Evolutionary conservation across 2,888 invertebrate genomes (phyloP).

Genomic region (Gandaritis pyraliata): DNA sequence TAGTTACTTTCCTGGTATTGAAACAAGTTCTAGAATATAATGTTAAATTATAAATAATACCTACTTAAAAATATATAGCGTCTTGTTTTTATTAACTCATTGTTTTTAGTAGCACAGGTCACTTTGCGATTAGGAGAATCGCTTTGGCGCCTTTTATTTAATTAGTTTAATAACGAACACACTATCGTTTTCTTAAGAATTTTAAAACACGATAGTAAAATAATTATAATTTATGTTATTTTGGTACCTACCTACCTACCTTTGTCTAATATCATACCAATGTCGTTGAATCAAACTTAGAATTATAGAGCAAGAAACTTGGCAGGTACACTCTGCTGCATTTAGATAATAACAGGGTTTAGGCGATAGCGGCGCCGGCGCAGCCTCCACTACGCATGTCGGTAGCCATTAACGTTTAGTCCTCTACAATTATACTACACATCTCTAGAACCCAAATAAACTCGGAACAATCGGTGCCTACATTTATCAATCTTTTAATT

Average conservation of each 20-base stretch:
- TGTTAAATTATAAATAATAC: not conserved
- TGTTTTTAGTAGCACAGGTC: conserved; percentile 17
- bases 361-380: conserved; percentile 47
- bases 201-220: conserved; percentile 25
- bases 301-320: conserved; percentile 44
- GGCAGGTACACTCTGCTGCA: conserved; percentile 54
- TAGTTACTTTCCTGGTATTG: too few species aligned
- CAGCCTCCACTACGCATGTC: conserved; percentile 53
- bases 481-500: conserved; percentile 30
- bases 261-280: conserved; percentile 30
- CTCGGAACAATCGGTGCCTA: conserved; percentile 18
- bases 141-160: conserved; percentile 33
- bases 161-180: conserved; percentile 35
- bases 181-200: conserved; percentile 38
- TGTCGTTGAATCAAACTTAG: conserved; percentile 39
- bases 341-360: conserved; percentile 65
- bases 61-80: not conserved
- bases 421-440: conserved; percentile 60
- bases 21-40: not conserved
- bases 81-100: not conserved
- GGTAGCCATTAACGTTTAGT: conserved; percentile 71
- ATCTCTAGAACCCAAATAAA: conserved; percentile 42
- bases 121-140: conserved; percentile 22
- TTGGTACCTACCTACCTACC: conserved; percentile 13
- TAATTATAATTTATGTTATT: conserved; percentile 20